These are phyloP conservation scores for Drosophila kuntzei DNA, from an alignment of 2,888 invertebrate species.

Conservation along the genomic window DNA sequence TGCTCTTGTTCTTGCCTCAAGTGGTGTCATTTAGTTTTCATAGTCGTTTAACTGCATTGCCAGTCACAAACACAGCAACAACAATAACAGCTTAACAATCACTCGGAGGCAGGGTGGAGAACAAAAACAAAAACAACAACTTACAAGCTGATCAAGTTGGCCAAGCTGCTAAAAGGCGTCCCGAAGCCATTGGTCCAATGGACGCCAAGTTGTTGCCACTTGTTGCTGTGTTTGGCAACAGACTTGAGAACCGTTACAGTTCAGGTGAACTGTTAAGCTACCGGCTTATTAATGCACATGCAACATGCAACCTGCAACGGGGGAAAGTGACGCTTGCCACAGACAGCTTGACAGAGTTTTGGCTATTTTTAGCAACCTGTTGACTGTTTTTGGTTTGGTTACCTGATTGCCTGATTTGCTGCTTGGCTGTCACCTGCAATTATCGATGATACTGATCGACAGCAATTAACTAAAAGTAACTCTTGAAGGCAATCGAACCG, in stretches of 20 bases:
- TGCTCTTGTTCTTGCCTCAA: slow-evolving; percentile 15
- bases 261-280: slow-evolving; percentile 51
- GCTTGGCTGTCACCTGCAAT: slow-evolving; percentile 25
- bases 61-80: slow-evolving; percentile 32
- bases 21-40: slow-evolving; percentile 60
- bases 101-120: slow-evolving; percentile 34
- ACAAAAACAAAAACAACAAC: slow-evolving; percentile 12
- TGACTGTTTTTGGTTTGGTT: slow-evolving; percentile 9
- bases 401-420: slow-evolving; percentile 16
- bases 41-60: slow-evolving; percentile 62
- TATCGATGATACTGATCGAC: slow-evolving; percentile 25
- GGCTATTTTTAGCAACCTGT: slow-evolving; percentile 43
- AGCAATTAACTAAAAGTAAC: slow-evolving; percentile 42
- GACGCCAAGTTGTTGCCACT: slow-evolving; percentile 44
- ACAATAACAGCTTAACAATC: slow-evolving; percentile 40
- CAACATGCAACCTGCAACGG: slow-evolving; percentile 14
- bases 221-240: slow-evolving; percentile 37
- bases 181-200: slow-evolving; percentile 38
- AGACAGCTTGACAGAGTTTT: slow-evolving; percentile 18
- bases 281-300: slow-evolving; percentile 11
- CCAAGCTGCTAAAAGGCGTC: slow-evolving; percentile 66
- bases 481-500: slow-evolving; percentile 17
- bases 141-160: slow-evolving; percentile 45
- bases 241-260: slow-evolving; percentile 64
- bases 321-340: slow-evolving; percentile 41